Conservation (phyloP, 2,888 invertebrate species). For the Patella depressa region DNA sequence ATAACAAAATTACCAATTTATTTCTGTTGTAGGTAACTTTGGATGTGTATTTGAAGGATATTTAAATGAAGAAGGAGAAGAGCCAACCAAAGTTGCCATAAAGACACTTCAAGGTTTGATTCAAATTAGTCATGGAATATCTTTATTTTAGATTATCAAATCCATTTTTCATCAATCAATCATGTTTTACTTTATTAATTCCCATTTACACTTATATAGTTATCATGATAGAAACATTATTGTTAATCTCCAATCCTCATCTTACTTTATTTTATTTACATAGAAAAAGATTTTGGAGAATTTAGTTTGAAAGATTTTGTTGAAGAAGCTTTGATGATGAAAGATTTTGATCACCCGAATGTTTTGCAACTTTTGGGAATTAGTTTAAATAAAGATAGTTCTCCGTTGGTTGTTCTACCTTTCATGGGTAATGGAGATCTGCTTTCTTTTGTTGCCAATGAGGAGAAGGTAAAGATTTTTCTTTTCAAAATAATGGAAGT, state of each 20-base stretch:
- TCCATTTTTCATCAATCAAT: no score
- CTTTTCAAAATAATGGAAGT: no score
- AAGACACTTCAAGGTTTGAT: conserved; percentile 67
- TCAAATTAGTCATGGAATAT: no score
- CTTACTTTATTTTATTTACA: neutral
- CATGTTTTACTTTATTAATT: no score
- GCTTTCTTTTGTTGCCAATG: conserved; percentile 62
- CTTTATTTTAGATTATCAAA: no score
- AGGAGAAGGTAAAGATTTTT: conserved; percentile 53
- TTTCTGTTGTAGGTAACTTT: conserved; percentile 57
- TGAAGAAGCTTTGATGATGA: conserved; percentile 73
- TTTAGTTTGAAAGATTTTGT: conserved; percentile 63
- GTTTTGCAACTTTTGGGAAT: conserved; percentile 72
- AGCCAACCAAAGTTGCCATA: conserved; percentile 51
- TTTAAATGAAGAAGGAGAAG: conserved; percentile 27
- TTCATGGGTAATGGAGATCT: conserved; percentile 73
- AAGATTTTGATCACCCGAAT: conserved; percentile 72
- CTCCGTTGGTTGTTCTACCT: conserved; percentile 73
- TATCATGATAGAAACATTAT: neutral
- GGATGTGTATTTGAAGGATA: conserved; percentile 64
- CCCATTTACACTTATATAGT: no score
- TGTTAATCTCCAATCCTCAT: neutral
- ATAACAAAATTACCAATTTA: neutral
- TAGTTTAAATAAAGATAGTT: conserved; percentile 65
- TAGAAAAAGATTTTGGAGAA: conserved; percentile 17